Percentiles rank a stretch among this genome's conserved stretches.
Conservation (phyloP, 1,140 invertebrate genomes). For the Zeugodacus cucurbitae region DNA sequence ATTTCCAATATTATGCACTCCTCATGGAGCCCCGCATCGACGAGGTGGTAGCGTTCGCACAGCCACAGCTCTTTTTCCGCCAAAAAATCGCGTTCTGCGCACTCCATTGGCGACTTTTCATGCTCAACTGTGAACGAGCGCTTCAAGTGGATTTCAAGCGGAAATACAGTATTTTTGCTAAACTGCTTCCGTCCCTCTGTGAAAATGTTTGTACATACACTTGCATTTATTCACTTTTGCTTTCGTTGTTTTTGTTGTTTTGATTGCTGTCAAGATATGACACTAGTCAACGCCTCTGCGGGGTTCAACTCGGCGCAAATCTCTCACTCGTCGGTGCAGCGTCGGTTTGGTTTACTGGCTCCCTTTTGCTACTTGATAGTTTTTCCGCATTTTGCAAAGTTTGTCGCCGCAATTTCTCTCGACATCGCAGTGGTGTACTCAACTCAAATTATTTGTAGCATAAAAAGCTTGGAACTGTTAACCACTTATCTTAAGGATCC, state of each 20-base stretch:
- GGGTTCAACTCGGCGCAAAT: too few species aligned
- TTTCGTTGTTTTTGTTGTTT: background rate
- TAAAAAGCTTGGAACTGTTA: background rate
- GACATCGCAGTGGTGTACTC: background rate
- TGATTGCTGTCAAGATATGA: background rate
- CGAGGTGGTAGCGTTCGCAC: background rate
- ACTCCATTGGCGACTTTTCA: background rate
- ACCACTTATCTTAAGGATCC: background rate
- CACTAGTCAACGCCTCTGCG: background rate
- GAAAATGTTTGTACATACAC: background rate
- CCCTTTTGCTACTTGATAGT: background rate
- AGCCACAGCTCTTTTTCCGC: background rate
- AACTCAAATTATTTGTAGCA: background rate
- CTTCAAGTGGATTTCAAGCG: background rate
- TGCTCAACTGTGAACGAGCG: too few species aligned
- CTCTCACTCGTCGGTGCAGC: too few species aligned
- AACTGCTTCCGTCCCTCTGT: background rate
- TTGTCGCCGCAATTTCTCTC: background rate
- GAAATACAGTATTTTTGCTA: background rate
- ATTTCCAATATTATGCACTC: background rate
- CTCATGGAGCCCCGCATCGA: background rate
- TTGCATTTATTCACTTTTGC: background rate
- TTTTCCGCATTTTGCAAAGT: background rate
- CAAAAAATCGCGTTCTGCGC: background rate
- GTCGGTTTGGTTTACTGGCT: background rate